Percentiles rank a stretch among this genome's conserved stretches.
phyloP scores from a whole-genome alignment of 2,797 vertebrate species.

The Periparus ater region DNA sequence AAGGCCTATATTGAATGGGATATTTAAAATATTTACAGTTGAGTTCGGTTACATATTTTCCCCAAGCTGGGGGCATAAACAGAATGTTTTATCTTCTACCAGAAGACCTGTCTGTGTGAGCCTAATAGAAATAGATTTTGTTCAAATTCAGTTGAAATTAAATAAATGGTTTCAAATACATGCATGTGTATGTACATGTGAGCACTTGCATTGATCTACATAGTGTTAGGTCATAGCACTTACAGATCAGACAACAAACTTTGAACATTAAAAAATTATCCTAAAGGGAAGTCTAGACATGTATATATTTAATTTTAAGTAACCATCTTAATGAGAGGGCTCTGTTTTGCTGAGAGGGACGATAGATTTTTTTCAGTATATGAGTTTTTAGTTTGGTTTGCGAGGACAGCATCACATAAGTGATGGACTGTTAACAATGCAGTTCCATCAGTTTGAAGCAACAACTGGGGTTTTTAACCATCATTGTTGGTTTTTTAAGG shows the following conservation, averaged over 20 bases:
- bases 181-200: fast-evolving
- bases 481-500: background rate
- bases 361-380: background rate
- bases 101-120: background rate
- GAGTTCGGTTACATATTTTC: background rate
- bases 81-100: background rate
- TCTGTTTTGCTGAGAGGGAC: background rate
- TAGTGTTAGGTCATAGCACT: background rate
- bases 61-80: background rate
- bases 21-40: background rate
- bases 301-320: background rate
- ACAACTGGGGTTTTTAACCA: background rate
- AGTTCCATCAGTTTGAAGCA: background rate
- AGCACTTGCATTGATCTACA: background rate
- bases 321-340: background rate
- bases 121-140: background rate
- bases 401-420: background rate
- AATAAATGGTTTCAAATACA: background rate
- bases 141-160: background rate
- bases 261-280: background rate
- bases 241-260: background rate
- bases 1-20: background rate
- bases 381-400: background rate
- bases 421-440: background rate
- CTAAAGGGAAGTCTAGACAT: background rate